Conservation (phyloP, 1,140 invertebrate genomes). For the Ridgeia piscesae region DNA sequence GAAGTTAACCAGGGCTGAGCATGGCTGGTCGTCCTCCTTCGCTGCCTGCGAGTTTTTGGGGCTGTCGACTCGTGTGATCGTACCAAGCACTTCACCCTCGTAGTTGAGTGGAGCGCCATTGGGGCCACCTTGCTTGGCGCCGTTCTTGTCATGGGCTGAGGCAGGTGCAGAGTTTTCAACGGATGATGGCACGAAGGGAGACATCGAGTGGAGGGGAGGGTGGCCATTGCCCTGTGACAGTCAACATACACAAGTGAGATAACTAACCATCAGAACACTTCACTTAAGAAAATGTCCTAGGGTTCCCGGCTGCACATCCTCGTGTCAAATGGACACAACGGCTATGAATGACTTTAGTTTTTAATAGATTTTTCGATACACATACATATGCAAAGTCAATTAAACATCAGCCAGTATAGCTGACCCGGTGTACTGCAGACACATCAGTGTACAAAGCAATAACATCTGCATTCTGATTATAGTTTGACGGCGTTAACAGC, state of each 20-base stretch:
- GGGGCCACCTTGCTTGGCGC: neutral
- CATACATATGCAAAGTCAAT: too few relatives aligned
- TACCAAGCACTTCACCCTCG: neutral
- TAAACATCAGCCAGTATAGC: too few relatives aligned
- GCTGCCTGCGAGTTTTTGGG: neutral
- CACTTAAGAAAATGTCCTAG: too few relatives aligned
- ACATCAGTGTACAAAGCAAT: too few relatives aligned
- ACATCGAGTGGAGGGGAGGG: neutral
- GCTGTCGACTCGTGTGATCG: neutral
- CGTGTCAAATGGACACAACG: too few relatives aligned
- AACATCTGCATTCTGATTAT: too few relatives aligned
- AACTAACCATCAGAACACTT: too few relatives aligned
- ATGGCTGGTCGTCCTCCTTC: neutral
- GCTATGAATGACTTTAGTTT: too few relatives aligned
- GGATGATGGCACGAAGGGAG: neutral
- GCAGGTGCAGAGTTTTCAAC: neutral
- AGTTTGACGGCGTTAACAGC: too few relatives aligned
- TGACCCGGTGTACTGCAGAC: too few relatives aligned
- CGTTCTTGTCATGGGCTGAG: neutral
- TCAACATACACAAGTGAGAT: neutral
- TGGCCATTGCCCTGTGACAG: neutral
- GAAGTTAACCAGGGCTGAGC: neutral
- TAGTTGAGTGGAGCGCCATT: neutral
- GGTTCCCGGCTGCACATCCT: too few relatives aligned
- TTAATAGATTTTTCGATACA: too few relatives aligned